Evolutionary conservation across 2,888 invertebrate genomes (phyloP), one percentile per base, ranked within the genome.

Genomic region (Drosophila borborema): DNA sequence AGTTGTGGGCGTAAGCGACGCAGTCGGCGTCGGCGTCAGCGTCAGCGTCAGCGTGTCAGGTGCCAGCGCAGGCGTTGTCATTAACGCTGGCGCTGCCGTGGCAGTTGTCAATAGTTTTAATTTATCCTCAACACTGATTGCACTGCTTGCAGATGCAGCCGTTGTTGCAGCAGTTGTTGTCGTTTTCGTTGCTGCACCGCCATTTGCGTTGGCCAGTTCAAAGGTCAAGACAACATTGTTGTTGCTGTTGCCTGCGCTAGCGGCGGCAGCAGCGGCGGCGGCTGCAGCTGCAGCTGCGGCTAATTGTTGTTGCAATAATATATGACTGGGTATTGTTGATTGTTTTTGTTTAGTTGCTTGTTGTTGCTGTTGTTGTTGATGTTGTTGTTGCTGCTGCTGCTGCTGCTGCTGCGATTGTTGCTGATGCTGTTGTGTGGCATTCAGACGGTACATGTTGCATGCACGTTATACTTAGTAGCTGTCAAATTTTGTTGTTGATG

Each of bases 381-480:
- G 45, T 3, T 41, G 80, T 5, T 59, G 34, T 10, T 36, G 56
- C 14, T 43, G 83, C 43, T 80, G 82, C 34, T 76, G 84, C 59
- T 77, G 83, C 38, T 78, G 82, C 49, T 71, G 73, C 43, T 77
- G 82, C 48, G 68, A 71, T 51, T 89, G 90, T 72, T 86, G 90
- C 60, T 86, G 87, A 65, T 91, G 88, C 64, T 86, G 90, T 73
- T 86, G 86, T 68, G 83, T 86, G 74, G 90, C 91, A 91, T 93
- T 93, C 82, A 92, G 85, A 77, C 92, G 92, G 89, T 92, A 93
- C 93, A 93, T 92, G 82, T 86, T 92, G 86, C 82, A 85, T 82
- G 89, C 80, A 89, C 85, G 74, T 89, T 77, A 77, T 84, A 86
- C 77, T 90, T 89, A 82, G 61, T 62, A 70, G 54, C 65, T 58